Evolutionary conservation across 2,797 vertebrate genomes (phyloP).

Genomic region (Hipposideros larvatus): DNA sequence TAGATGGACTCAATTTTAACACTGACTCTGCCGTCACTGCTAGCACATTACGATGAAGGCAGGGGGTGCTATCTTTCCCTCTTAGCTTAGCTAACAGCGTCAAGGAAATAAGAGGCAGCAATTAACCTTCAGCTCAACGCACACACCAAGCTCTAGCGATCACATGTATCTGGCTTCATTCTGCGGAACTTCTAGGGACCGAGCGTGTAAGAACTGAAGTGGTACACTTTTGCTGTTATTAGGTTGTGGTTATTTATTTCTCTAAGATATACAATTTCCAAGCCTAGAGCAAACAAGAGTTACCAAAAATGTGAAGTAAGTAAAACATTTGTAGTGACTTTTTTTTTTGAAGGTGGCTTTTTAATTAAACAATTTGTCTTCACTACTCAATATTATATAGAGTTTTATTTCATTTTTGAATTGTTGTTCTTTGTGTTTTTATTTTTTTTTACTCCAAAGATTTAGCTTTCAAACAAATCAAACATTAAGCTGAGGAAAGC

Average conservation of each 20-base stretch:
- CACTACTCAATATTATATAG: not conserved
- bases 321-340: not conserved
- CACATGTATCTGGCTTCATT: fast-evolving
- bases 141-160: not conserved
- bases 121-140: not conserved
- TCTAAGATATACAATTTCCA: not conserved
- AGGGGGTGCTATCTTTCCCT: no score
- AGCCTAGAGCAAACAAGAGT: not conserved
- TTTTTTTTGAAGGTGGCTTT: not conserved
- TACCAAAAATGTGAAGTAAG: not conserved
- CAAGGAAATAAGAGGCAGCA: not conserved
- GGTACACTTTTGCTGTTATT: not conserved
- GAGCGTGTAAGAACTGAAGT: not conserved
- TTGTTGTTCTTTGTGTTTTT: not conserved
- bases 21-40: not conserved
- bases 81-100: not conserved
- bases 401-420: not conserved
- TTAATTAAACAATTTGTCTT: not conserved
- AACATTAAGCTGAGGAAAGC: not conserved
- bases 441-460: not conserved
- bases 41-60: not conserved
- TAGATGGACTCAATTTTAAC: not conserved
- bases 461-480: not conserved
- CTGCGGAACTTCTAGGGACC: not conserved
- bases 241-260: not conserved